Percentiles rank a stretch among this genome's conserved stretches.
Conservation (phyloP, 1,140 invertebrate species). For the Apis cerana region DNA sequence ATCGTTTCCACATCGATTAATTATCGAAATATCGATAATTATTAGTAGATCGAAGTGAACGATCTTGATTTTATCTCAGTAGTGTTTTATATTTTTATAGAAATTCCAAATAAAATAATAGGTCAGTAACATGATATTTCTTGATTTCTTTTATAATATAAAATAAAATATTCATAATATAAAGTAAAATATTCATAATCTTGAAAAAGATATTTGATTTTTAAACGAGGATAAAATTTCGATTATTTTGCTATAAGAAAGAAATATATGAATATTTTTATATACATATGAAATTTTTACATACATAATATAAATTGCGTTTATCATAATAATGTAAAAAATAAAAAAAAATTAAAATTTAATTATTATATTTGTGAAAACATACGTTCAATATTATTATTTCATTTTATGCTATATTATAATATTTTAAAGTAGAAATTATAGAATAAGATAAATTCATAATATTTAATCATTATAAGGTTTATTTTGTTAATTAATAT, state of each 20-base stretch:
- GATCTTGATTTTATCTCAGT: conserved; percentile 1
- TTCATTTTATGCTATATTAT: no score
- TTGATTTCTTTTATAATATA: not conserved
- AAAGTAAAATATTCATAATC: not conserved
- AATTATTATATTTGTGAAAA: not conserved
- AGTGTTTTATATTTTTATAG: not conserved
- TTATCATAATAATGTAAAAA: no score
- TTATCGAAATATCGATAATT: conserved; percentile 18
- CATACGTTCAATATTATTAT: not conserved
- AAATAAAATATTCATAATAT: not conserved
- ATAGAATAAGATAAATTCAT: not conserved
- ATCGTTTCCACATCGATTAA: not conserved
- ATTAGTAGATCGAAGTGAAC: not conserved
- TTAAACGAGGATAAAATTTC: not conserved
- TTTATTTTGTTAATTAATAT: no score
- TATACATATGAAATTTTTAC: not conserved
- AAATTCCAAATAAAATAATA: not conserved
- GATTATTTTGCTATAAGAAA: not conserved
- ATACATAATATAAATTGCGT: not conserved
- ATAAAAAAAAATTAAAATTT: not conserved
- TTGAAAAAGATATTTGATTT: not conserved
- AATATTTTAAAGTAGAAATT: not conserved
- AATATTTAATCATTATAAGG: not conserved
- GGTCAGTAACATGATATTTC: conserved; percentile 24
- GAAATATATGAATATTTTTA: no score